Percentiles rank a stretch among this genome's conserved stretches.
phyloP scores from a whole-genome alignment of 2,113 vertebrate species.

The Apteryx owenii region DNA sequence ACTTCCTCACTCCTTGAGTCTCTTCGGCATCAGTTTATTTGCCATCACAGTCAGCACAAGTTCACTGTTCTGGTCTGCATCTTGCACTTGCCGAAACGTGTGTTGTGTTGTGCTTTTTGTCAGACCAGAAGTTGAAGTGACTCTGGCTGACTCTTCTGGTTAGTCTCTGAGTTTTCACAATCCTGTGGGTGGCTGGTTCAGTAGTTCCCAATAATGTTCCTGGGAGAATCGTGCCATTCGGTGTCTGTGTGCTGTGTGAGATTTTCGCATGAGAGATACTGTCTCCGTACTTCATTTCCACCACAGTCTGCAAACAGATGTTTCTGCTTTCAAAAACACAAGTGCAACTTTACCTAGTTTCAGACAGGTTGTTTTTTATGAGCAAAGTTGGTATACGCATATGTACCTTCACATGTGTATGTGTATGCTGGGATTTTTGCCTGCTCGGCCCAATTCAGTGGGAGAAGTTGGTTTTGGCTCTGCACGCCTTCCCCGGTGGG shows the following conservation, averaged over 20 bases:
- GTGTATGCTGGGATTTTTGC: background rate
- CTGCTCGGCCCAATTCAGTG: background rate
- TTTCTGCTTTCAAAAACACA: background rate
- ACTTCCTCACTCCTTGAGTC: background rate
- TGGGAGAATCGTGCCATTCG: background rate
- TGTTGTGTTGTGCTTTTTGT: background rate
- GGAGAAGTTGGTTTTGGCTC: background rate
- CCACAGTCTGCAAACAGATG: background rate
- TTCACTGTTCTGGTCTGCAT: background rate
- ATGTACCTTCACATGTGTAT: background rate
- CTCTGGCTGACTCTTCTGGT: background rate
- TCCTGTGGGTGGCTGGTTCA: background rate
- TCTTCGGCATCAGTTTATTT: background rate
- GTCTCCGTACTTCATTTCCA: background rate
- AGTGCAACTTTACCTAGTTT: background rate
- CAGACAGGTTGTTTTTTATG: background rate
- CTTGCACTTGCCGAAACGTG: background rate
- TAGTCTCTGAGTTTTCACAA: background rate
- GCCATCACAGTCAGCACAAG: background rate
- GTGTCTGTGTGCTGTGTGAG: background rate
- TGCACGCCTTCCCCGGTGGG: background rate
- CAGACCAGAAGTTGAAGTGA: background rate
- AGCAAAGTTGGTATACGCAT: background rate
- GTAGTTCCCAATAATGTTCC: background rate
- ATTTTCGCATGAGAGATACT: background rate